Evolutionary conservation across 2,888 invertebrate genomes (phyloP), one percentile per base, ranked within the genome.

Genomic region (Bhutanitis thaidina): DNA sequence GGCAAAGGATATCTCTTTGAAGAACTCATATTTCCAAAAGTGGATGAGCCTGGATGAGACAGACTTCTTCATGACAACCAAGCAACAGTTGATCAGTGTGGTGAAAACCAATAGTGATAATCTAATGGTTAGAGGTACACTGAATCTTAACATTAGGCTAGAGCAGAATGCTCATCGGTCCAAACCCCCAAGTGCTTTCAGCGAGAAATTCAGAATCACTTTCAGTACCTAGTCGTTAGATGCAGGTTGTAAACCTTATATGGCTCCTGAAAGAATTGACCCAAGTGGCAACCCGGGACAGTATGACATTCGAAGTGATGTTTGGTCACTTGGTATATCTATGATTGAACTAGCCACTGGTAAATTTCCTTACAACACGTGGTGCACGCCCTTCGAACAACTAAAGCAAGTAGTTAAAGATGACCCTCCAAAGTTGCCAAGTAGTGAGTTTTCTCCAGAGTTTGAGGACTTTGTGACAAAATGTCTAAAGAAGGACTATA

Each of bases 241-340:
- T 88, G 98, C 98, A 25, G 99, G 98, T 1, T 99, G 98, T 80
- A 98, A 98, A 87, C 98, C 98, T 0, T 99, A 99, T 74, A 99
- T 99, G 98, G 98, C 98, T 45, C 99, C 99, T 5, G 99, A 99
- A 84, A 92, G 99, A 72, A 99, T 99, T 74, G 98, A 99, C 80
- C 98, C 98, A 0, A 92, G 94, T 49, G 96, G 95, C 4, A 90
- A 90, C 62, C 94, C 95, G 13, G 94, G 95, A 4, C 91, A 96
- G 61, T 99, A 99, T 76, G 98, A 98, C 74, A 98, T 98, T 60
- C 92, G 97, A 57, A 98, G 98, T 27, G 99, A 99, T 86, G 97
- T 99, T 0, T 99, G 99, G 99, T 98, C 98, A 44, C 90, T 99
- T 57, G 99, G 99, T 47, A 99, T 99, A 70, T 98, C 98, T 5